Conservation (phyloP, 2,888 invertebrate species). For the Smittia aterrima region DNA sequence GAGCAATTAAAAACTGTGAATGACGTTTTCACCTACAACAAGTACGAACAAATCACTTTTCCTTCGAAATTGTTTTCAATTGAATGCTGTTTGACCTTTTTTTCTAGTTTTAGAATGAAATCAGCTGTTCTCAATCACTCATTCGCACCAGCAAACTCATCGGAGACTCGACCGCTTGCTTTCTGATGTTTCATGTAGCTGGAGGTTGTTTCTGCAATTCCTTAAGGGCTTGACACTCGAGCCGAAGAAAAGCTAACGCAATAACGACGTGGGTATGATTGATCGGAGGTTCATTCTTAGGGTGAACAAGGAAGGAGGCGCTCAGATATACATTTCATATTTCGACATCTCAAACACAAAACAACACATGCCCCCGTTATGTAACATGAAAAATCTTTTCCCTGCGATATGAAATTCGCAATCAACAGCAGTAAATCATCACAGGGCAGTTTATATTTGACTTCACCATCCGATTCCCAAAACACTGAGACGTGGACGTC, state of each 20-base stretch:
- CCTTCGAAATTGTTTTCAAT: background rate
- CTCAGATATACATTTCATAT: background rate
- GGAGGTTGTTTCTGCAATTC: background rate
- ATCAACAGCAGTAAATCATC: slow-evolving; percentile 25
- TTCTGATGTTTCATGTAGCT: background rate
- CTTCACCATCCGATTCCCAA: background rate
- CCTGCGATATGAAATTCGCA: slow-evolving; percentile 18
- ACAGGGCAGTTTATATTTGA: background rate
- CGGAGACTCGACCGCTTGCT: background rate
- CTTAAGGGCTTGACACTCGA: background rate
- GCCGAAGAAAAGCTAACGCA: background rate
- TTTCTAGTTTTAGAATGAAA: background rate
- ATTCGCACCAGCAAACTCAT: background rate
- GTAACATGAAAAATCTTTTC: background rate
- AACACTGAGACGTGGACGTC: background rate
- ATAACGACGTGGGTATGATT: background rate
- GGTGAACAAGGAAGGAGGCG: background rate
- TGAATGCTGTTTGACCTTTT: background rate
- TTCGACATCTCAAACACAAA: background rate
- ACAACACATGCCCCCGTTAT: background rate
- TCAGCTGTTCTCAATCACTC: slow-evolving; percentile 1
- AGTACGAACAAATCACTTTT: background rate
- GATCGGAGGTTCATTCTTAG: background rate
- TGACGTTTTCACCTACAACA: background rate
- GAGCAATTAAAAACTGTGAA: slow-evolving; percentile 10